Conservation (phyloP, 2,888 invertebrate genomes). For the Junonia oenone region DNA sequence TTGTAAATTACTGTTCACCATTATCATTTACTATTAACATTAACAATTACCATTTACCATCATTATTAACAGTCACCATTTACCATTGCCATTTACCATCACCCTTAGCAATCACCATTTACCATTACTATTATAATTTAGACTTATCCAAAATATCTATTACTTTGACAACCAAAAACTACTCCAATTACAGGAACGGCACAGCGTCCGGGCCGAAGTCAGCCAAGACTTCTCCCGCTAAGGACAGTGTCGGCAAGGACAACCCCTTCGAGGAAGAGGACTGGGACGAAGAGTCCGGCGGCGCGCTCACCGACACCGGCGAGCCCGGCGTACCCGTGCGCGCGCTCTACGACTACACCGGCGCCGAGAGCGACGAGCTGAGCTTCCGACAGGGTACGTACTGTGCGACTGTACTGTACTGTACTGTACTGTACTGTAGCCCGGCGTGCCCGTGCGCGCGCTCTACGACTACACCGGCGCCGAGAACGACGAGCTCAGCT, state of each 20-base stretch:
- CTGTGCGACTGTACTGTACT: no score
- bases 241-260: conserved; percentile 75
- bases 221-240: conserved; percentile 59
- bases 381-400: conserved; percentile 93
- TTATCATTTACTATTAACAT: no score
- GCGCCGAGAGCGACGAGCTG: conserved; percentile 97
- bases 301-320: conserved; percentile 93
- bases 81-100: no score
- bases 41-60: no score
- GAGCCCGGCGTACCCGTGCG: conserved; percentile 96
- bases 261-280: conserved; percentile 94
- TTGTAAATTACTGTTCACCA: no score
- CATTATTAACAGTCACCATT: no score
- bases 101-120: no score
- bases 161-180: no score
- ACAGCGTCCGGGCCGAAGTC: conserved; percentile 59
- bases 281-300: conserved; percentile 89
- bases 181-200: conserved; percentile 61
- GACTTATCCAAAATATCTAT: no score
- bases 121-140: no score
- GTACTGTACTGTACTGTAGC: no score
- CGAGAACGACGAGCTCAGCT: conserved; percentile 1
- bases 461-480: neutral
- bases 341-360: conserved; percentile 97
- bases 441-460: neutral